phyloP scores from a whole-genome alignment of 2,888 invertebrate genomes.

The Pecten maximus region DNA sequence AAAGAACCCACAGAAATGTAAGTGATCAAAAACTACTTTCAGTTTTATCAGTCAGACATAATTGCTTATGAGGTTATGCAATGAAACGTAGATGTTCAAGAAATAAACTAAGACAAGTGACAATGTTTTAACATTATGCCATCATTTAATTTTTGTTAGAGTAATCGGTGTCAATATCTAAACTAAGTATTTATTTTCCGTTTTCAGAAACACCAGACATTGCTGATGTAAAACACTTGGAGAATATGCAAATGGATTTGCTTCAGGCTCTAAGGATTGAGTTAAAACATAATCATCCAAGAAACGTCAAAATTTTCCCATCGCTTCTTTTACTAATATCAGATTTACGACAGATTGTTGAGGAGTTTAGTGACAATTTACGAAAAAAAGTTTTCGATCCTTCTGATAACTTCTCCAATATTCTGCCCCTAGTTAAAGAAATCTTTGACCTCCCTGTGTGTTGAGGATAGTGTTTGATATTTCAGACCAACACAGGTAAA shows the following conservation, averaged over 20 bases:
- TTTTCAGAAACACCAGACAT: constrained; percentile 66
- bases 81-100: too few species aligned
- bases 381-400: constrained; percentile 66
- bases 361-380: constrained; percentile 70
- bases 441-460: constrained; percentile 66
- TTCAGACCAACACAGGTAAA: too few species aligned
- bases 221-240: constrained; percentile 60
- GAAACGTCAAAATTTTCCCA: constrained; percentile 70
- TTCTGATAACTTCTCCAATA: constrained; percentile 62
- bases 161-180: too few species aligned
- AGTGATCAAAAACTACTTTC: too few species aligned
- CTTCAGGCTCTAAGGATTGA: constrained; percentile 74
- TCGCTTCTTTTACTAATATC: constrained; percentile 73
- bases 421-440: constrained; percentile 72
- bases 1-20: too few species aligned
- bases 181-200: not conserved
- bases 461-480: not conserved
- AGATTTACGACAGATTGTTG: constrained; percentile 72
- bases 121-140: too few species aligned
- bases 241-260: constrained; percentile 70
- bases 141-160: too few species aligned
- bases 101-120: too few species aligned
- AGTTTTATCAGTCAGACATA: too few species aligned
- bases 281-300: constrained; percentile 77
- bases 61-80: too few species aligned